phyloP scores from a whole-genome alignment of 2,888 invertebrate genomes.

The Cybosia mesomella region DNA sequence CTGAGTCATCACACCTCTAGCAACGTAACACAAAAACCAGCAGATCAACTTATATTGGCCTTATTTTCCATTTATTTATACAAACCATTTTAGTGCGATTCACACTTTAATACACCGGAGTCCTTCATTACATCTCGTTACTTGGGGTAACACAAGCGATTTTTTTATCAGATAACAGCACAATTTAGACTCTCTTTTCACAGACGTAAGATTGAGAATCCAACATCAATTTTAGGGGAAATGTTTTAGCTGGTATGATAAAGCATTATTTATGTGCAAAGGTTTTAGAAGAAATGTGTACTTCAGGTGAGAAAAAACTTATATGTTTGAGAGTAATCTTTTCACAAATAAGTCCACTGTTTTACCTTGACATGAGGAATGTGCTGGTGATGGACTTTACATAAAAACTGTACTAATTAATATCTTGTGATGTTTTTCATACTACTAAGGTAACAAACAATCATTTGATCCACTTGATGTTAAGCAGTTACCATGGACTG shows the following conservation, averaged over 20 bases:
- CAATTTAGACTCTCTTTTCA: slow-evolving; percentile 20
- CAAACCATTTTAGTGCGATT: slow-evolving; percentile 28
- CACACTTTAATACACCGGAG: slow-evolving; percentile 29
- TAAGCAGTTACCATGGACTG: too few species aligned
- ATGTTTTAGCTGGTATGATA: slow-evolving; percentile 11
- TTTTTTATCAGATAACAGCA: background rate
- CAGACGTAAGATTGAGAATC: background rate
- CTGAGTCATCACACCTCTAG: slow-evolving; percentile 13
- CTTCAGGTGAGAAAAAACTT: background rate
- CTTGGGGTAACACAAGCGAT: slow-evolving; percentile 22
- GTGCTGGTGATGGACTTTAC: background rate
- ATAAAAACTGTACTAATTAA: background rate
- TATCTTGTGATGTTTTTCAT: too few species aligned
- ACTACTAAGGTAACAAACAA: too few species aligned
- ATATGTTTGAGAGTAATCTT: background rate
- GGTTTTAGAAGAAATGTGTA: background rate
- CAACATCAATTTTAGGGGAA: background rate
- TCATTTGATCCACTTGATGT: too few species aligned
- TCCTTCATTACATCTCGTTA: slow-evolving; percentile 25
- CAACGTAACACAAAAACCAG: slow-evolving; percentile 7
- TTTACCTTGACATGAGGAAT: background rate
- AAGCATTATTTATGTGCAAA: background rate
- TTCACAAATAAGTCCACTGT: background rate
- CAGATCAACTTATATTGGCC: slow-evolving; percentile 28
- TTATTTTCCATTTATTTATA: slow-evolving; percentile 25